Evolutionary conservation across 1,140 invertebrate species (phyloP), one percentile per base, ranked within the genome.

Genomic region (Pseudomyrmex concolor): DNA sequence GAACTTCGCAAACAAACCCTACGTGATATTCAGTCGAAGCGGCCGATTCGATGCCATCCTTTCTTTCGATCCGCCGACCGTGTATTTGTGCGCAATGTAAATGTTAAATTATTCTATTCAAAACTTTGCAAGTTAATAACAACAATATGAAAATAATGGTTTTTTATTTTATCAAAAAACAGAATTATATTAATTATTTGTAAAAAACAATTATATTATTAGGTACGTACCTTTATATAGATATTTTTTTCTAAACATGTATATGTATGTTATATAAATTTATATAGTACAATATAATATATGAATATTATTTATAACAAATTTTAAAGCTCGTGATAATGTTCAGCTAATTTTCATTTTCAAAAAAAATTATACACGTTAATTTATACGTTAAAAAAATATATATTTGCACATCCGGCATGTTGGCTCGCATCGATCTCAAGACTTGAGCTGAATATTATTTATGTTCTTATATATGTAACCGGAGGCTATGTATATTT

Each of bases 11-110:
- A 15, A 77, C 48, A 51, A 51, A 64, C 67, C 50, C 19, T 63
- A 45, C 62, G 54, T 80, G 76, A 66, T 80, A 66, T 70, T 34
- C 34, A 80, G 66, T 59, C 76, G 64, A 70, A 10, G 51, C 64
- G 64, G 10, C 54, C 43, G n/a, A 59, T n/a, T 59, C 45, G 34
- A 59, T 80, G 57, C 54, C 54, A 45, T 50, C 48, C 64, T 70
- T 59, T 78, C 15, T 43, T 70, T 59, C 34, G 59, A 60, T 15
- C 34, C 25, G 74, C 17, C 54, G 15, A 7, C n/a, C 25, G 48
- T 77, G 55, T 25, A 19, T 55, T 22, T 17, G 2, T 9, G 17
- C 2, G 66, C 9, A 9, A 50, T 13, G 10, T n/a, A 48, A 2
- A n/a, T 25, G 9, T 66, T 64, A 64, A 74, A 74, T 43, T 13